Evolutionary conservation across 2,113 vertebrate genomes (phyloP).

Genomic region (Capra hircus): DNA sequence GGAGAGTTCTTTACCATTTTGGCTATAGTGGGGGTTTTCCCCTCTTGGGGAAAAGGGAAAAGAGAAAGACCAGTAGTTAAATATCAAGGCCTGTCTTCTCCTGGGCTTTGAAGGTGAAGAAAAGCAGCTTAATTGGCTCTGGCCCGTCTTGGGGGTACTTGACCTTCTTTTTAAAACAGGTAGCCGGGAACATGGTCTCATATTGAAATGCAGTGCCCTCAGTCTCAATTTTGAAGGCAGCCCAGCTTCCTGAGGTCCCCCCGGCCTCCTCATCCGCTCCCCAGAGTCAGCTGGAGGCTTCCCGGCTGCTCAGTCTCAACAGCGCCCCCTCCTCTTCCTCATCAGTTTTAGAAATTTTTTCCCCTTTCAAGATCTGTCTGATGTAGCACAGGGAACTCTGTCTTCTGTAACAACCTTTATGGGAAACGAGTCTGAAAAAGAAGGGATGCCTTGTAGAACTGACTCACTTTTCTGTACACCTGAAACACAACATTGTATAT

Average conservation of each 20-base stretch:
- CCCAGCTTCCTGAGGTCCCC: background rate
- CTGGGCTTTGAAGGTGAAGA: constrained; percentile 8
- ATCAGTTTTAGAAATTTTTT: background rate
- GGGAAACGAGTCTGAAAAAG: background rate
- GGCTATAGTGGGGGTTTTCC: background rate
- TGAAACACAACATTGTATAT: background rate
- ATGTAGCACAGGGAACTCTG: background rate
- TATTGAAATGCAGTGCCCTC: background rate
- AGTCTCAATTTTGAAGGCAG: background rate
- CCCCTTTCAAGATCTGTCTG: background rate
- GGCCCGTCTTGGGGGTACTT: background rate
- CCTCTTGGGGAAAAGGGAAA: background rate
- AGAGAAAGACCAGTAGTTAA: background rate
- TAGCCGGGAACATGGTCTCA: background rate
- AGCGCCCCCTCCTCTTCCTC: background rate
- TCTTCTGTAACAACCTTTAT: background rate
- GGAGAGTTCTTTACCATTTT: background rate
- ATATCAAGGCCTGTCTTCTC: background rate
- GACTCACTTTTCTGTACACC: background rate
- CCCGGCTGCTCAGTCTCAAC: background rate
- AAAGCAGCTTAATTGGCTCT: constrained; percentile 28
- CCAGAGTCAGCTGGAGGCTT: background rate
- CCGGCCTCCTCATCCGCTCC: fast-evolving
- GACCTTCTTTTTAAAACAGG: constrained; percentile 16
- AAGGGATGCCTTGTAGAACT: background rate